phyloP scores from a whole-genome alignment of 1,140 invertebrate genomes.

The Steinernema khuongi region DNA sequence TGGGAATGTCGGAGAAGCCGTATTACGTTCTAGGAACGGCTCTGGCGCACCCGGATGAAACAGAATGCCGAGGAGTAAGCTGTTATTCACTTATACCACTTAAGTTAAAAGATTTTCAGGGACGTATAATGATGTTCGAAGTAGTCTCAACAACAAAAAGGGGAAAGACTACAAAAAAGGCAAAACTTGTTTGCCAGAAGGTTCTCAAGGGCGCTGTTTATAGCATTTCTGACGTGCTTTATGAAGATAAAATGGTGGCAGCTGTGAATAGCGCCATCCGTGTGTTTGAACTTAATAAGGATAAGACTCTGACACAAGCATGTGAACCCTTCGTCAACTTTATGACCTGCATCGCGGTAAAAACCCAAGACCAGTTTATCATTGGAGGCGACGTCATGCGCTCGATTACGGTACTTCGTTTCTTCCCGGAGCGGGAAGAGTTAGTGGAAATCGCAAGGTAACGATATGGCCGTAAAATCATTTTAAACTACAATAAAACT shows the following conservation, averaged over 20 bases:
- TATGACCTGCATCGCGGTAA: slow-evolving; percentile 85
- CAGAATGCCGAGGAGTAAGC: slow-evolving; percentile 74
- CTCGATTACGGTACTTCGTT: slow-evolving; percentile 84
- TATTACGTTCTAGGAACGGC: slow-evolving; percentile 94
- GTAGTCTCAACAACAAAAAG: slow-evolving; percentile 69
- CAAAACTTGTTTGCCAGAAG: slow-evolving; percentile 79
- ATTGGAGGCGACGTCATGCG: slow-evolving; percentile 93
- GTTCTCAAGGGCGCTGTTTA: slow-evolving; percentile 67
- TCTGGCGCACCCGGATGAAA: slow-evolving; percentile 83
- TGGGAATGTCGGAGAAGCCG: not conserved
- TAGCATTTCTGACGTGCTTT: slow-evolving; percentile 68
- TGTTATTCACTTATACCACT: not conserved
- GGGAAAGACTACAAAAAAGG: slow-evolving; percentile 25
- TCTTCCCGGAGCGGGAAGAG: slow-evolving; percentile 91
- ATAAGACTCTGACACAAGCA: slow-evolving; percentile 87
- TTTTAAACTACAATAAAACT: not conserved
- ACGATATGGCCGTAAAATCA: not conserved
- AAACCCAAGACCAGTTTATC: slow-evolving; percentile 95
- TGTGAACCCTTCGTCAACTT: slow-evolving; percentile 97
- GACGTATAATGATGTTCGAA: slow-evolving; percentile 82
- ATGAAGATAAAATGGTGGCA: slow-evolving; percentile 75
- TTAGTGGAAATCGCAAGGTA: slow-evolving; percentile 74
- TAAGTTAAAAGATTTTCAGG: slow-evolving; percentile 57
- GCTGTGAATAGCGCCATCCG: slow-evolving; percentile 91
- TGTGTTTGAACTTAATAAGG: slow-evolving; percentile 85